phyloP scores from a whole-genome alignment of 2,797 vertebrate genomes.

The Sphaeramia orbicularis region DNA sequence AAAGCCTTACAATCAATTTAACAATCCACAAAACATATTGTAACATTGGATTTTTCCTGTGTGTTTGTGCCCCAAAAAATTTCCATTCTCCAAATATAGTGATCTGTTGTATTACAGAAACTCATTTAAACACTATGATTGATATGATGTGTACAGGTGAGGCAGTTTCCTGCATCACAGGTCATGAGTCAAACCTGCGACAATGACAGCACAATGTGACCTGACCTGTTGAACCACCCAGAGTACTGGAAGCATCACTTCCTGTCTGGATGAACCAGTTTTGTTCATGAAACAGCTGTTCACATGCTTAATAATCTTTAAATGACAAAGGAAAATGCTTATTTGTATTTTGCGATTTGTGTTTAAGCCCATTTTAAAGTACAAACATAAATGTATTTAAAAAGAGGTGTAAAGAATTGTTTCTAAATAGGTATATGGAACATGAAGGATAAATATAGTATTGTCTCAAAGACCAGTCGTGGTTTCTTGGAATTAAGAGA shows the following conservation, averaged over 20 bases:
- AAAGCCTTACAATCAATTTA: no score
- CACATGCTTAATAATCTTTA: not conserved
- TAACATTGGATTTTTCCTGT: not conserved
- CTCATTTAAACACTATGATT: not conserved
- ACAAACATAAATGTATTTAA: no score
- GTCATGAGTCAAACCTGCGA: slow-evolving; percentile 22
- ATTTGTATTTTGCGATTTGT: not conserved
- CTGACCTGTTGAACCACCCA: slow-evolving; percentile 31
- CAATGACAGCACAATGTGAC: slow-evolving; percentile 40
- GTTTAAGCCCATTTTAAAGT: not conserved
- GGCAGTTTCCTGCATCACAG: not conserved
- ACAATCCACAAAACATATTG: not conserved
- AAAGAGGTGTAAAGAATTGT: no score
- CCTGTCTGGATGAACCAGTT: slow-evolving; percentile 10
- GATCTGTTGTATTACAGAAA: no score
- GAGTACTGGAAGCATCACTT: not conserved
- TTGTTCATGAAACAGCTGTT: not conserved
- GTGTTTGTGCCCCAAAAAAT: not conserved
- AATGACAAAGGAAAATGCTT: not conserved
- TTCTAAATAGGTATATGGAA: no score
- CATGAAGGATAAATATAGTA: no score
- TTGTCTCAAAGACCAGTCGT: no score
- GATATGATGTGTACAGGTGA: not conserved
- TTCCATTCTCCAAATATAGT: not conserved
- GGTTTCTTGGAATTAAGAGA: no score